These are phyloP conservation scores for Platynereis dumerilii DNA, from an alignment of 2,888 invertebrate genomes.

Conservation along the genomic window DNA sequence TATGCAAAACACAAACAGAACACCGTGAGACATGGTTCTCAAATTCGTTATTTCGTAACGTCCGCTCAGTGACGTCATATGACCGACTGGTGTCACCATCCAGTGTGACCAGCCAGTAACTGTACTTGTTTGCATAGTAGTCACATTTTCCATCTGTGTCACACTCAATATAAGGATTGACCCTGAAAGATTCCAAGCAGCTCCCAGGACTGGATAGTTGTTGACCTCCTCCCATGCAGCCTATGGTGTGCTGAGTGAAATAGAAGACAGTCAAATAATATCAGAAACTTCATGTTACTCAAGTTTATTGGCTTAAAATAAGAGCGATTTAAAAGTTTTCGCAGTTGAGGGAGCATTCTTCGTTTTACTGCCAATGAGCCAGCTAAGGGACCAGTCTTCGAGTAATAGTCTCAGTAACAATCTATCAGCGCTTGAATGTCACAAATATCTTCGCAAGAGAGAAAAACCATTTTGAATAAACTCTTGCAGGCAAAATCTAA, in stretches of 20 bases:
- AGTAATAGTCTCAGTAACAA: too few relatives aligned
- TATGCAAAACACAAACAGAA: neutral
- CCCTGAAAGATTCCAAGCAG: slow-evolving; percentile 51
- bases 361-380: too few relatives aligned
- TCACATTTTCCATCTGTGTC: slow-evolving; percentile 47
- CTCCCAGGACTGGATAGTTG: slow-evolving; percentile 43
- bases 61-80: neutral
- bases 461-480: too few relatives aligned
- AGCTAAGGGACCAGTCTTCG: too few relatives aligned
- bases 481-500: too few relatives aligned
- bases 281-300: neutral
- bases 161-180: slow-evolving; percentile 62
- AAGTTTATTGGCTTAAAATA: too few relatives aligned
- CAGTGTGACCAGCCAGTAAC: slow-evolving; percentile 83
- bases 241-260: slow-evolving; percentile 41
- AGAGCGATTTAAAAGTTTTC: neutral
- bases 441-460: too few relatives aligned
- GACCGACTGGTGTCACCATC: neutral
- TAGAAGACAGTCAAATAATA: neutral
- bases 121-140: slow-evolving; percentile 81
- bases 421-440: too few relatives aligned
- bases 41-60: neutral
- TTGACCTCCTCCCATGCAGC: slow-evolving; percentile 43
- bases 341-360: neutral
- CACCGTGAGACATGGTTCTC: neutral